A percentile compares a stretch with the other conserved stretches of the same genome.
Conservation (phyloP, 92 coral and sea anemone genomes). For the Palythoa heliodiscus region DNA sequence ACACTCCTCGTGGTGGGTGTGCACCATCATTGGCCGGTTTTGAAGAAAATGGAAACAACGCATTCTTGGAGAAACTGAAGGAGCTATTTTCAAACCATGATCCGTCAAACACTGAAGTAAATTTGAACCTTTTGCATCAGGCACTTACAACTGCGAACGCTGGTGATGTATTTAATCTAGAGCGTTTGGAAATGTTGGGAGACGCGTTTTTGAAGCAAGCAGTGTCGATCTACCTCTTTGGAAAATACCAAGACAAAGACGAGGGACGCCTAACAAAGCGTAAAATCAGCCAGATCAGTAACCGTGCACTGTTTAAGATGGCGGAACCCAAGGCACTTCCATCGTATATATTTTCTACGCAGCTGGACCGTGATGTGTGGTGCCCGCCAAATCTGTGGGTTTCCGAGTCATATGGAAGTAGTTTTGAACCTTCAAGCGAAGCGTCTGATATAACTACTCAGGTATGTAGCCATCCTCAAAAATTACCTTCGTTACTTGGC, state of each 20-base stretch:
- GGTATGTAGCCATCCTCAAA: background rate
- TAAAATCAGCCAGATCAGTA: conserved; percentile 78
- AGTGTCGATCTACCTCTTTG: conserved; percentile 79
- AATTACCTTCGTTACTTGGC: background rate
- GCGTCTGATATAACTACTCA: background rate
- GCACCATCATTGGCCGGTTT: background rate
- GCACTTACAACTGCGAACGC: conserved; percentile 87
- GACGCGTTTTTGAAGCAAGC: conserved; percentile 97
- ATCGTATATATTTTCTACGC: conserved; percentile 65
- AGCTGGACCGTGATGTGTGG: conserved; percentile 78
- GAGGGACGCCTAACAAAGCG: conserved; percentile 93
- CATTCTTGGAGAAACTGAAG: conserved; percentile 16
- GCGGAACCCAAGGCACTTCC: conserved; percentile 69
- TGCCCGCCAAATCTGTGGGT: conserved; percentile 62
- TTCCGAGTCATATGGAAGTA: conserved; percentile 11
- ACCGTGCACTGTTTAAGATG: conserved; percentile 70
- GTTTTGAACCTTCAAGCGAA: background rate
- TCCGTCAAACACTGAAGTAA: conserved; percentile 32
- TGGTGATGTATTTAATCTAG: conserved; percentile 79
- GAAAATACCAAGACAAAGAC: conserved; percentile 72
- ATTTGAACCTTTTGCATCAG: conserved; percentile 67
- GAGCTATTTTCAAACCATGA: conserved; percentile 46
- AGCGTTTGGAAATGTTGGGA: conserved; percentile 97
- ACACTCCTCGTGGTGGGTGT: background rate
- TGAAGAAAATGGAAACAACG: background rate